phyloP scores from a whole-genome alignment of 2,113 vertebrate species.

The Trichechus manatus region DNA sequence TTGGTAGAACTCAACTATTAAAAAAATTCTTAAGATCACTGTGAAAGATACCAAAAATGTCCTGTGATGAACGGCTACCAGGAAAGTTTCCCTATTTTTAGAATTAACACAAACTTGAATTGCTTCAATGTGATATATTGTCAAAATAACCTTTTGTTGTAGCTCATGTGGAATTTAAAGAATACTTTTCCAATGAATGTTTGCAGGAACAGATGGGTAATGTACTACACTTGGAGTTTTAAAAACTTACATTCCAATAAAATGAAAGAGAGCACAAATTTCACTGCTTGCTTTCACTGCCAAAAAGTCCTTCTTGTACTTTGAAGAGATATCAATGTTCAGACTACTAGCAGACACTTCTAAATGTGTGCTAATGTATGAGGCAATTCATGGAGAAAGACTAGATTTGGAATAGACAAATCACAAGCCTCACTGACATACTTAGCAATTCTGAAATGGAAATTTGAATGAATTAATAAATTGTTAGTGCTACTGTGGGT shows the following conservation, averaged over 20 bases:
- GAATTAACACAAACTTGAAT: constrained; percentile 9
- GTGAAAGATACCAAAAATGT: constrained; percentile 28
- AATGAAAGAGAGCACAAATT: constrained; percentile 11
- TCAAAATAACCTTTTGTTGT: constrained; percentile 10
- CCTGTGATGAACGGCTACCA: neutral
- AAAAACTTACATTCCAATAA: constrained; percentile 10
- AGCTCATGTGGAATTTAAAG: constrained; percentile 40
- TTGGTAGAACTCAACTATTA: neutral
- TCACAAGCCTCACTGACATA: neutral
- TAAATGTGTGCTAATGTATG: neutral
- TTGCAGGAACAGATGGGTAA: constrained; percentile 54
- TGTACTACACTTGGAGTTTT: constrained; percentile 19
- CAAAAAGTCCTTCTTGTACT: neutral
- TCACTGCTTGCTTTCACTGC: neutral
- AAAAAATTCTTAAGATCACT: neutral
- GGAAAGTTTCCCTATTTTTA: constrained; percentile 4
- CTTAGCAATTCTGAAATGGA: neutral
- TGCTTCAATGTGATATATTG: neutral
- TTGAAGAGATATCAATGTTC: neutral
- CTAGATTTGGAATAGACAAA: neutral
- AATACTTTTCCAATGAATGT: constrained; percentile 20
- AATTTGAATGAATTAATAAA: neutral
- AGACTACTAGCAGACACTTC: neutral
- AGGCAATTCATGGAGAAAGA: neutral
- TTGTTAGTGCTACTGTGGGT: neutral